Evolutionary conservation across 2,113 vertebrate species (phyloP).

Genomic region (Polypterus senegalus): DNA sequence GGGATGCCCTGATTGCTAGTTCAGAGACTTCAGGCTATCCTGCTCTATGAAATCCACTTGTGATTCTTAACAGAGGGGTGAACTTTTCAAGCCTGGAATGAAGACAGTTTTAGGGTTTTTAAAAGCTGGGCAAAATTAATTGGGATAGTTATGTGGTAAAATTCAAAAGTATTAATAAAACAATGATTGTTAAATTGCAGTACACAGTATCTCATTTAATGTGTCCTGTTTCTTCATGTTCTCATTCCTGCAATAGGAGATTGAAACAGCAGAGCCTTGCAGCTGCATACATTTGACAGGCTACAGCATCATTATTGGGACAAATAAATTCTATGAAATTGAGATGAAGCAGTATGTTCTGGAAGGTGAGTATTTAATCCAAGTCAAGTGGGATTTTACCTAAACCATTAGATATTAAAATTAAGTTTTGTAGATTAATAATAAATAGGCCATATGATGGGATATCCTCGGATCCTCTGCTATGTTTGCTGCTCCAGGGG

Average conservation of each 20-base stretch:
- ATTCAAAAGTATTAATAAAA: background rate
- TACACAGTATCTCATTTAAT: background rate
- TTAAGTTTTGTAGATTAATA: too few species aligned
- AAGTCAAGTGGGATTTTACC: too few species aligned
- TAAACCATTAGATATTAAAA: too few species aligned
- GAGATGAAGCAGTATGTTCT: slow-evolving; percentile 98
- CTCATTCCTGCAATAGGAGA: slow-evolving; percentile 59
- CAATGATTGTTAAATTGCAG: background rate
- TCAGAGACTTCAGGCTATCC: too few species aligned
- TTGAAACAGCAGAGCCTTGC: slow-evolving; percentile 94
- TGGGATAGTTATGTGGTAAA: background rate
- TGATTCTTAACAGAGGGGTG: too few species aligned
- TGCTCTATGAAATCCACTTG: too few species aligned
- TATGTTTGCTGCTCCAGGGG: too few species aligned
- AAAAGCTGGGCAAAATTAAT: background rate
- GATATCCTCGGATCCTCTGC: too few species aligned
- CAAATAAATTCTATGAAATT: slow-evolving; percentile 97
- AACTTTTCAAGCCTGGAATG: too few species aligned
- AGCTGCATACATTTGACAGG: slow-evolving; percentile 93
- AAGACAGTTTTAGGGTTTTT: background rate
- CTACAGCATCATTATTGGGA: slow-evolving; percentile 95
- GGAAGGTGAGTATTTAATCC: slow-evolving; percentile 57
- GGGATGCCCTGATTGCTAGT: too few species aligned
- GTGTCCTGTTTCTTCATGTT: background rate
- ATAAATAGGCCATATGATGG: too few species aligned